Evolutionary conservation across 1,140 invertebrate genomes (phyloP), one percentile per base, ranked within the genome.

Genomic region (Phocides pigmalion): DNA sequence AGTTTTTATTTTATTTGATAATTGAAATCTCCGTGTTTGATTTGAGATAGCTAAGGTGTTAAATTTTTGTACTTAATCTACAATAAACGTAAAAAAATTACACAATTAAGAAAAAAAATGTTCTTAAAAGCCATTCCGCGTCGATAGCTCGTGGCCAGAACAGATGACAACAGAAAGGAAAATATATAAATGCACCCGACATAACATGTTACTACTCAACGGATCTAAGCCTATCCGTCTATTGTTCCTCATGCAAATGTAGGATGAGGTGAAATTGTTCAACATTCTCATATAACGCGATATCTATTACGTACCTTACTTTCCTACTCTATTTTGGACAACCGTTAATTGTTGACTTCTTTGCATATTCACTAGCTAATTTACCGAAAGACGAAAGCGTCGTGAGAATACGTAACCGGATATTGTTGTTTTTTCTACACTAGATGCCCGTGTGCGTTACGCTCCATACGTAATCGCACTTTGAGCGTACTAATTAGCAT

Each of bases 301-400:
- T 51, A 35, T 51, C 15, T 5, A 39, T 32, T 44, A 20, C 39
- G 11, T 25, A 44, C 5, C 6, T 32, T 19, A 58, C 53, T 58
- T 58, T 58, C 39, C 6, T 44, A 58, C 3, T 42, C 32, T 58
- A 51, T 50, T 51, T 17, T 47, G 4, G 49, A 44, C 17, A 25
- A 42, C 22, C 20, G 53, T 44, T 58, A 58, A 35, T 35, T 51
- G 19, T 58, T 12, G 9, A 44, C 12, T 56, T 4, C 41, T 39
- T 44, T 58, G 22, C 22, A 58, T 58, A 58, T 58, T 25, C 39
- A 44, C 14, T 22, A 58, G 8, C 37, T 25, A 56, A 42, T 35
- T 37, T 53, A 53, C 16, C 22, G 46, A 37, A 44, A 56, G 37
- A 2, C 2, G 20, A 22, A 22, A 22, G 5, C 20, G 35, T 14